These are phyloP conservation scores for Lophius piscatorius DNA, from an alignment of 2,113 vertebrate species.

Conservation along the genomic window DNA sequence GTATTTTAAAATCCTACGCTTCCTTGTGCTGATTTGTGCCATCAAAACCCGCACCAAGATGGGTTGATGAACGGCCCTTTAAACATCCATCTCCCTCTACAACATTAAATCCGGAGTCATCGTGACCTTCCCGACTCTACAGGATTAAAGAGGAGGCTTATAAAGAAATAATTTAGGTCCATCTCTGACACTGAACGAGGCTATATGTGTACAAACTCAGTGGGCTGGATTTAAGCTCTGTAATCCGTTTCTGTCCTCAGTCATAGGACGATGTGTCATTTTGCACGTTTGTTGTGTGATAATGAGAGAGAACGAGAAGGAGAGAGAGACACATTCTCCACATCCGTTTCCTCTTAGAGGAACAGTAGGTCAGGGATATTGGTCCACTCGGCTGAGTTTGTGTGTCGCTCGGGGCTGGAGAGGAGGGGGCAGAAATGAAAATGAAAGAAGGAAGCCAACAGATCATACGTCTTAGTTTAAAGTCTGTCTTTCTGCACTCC, in stretches of 20 bases:
- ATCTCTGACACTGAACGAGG: not conserved
- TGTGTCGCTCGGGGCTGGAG: constrained; percentile 20
- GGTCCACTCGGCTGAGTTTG: constrained; percentile 27
- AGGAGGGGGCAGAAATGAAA: not conserved
- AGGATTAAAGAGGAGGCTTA: not conserved
- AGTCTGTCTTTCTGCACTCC: not conserved
- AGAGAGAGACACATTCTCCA: constrained; percentile 20
- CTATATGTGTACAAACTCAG: not conserved
- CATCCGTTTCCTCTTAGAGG: constrained; percentile 59
- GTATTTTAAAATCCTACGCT: no score
- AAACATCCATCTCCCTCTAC: not conserved
- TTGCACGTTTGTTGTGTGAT: constrained; percentile 19
- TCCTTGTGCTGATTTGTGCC: no score
- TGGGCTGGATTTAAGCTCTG: constrained; percentile 22
- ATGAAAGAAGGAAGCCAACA: not conserved
- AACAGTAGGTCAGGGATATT: constrained; percentile 54
- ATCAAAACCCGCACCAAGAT: not conserved
- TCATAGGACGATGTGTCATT: constrained; percentile 14
- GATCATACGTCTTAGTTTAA: not conserved
- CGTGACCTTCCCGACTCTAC: not conserved
- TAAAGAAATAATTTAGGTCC: constrained; percentile 22
- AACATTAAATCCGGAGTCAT: not conserved
- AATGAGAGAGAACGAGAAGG: not conserved
- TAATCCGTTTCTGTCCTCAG: constrained; percentile 19
- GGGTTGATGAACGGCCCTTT: not conserved